A percentile compares a stretch with the other conserved stretches of the same genome.
These are phyloP conservation scores for Spodoptera litura DNA, from an alignment of 1,140 invertebrate genomes.

Conservation along the genomic window DNA sequence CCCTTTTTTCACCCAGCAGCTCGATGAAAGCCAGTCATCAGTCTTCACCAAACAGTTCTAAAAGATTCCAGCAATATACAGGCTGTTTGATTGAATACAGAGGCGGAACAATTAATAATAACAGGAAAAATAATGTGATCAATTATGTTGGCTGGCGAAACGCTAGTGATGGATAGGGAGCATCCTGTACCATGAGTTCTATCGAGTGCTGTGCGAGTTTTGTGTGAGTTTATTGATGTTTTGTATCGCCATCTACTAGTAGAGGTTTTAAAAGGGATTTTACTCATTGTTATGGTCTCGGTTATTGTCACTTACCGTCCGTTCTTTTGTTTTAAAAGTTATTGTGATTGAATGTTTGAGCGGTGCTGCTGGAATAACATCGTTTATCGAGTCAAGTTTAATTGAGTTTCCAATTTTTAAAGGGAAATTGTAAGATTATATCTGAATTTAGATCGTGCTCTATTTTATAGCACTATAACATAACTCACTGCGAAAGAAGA, in stretches of 20 bases:
- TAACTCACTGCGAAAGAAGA: too few relatives aligned
- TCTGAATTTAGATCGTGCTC: too few relatives aligned
- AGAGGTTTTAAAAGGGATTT: not conserved
- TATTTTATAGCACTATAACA: too few relatives aligned
- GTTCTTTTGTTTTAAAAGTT: too few relatives aligned
- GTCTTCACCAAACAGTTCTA: constrained; percentile 27
- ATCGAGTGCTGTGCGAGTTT: not conserved
- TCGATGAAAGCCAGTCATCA: constrained; percentile 11
- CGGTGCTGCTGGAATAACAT: too few relatives aligned
- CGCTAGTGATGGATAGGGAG: constrained; percentile 32
- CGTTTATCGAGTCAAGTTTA: too few relatives aligned
- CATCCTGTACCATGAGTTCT: not conserved
- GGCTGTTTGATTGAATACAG: constrained; percentile 41
- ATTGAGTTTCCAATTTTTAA: too few relatives aligned
- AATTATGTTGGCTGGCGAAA: constrained; percentile 40
- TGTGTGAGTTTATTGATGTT: constrained; percentile 11
- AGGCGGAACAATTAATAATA: constrained; percentile 45
- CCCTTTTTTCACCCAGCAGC: not conserved
- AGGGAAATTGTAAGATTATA: too few relatives aligned
- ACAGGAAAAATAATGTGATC: constrained; percentile 47
- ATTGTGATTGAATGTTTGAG: too few relatives aligned
- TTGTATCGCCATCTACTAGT: not conserved
- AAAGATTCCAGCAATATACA: constrained; percentile 39
- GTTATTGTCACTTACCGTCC: too few relatives aligned
- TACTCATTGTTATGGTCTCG: too few relatives aligned